Evolutionary conservation across 2,113 vertebrate species (phyloP), one percentile per base, ranked within the genome.

Genomic region (Halcyon senegalensis): DNA sequence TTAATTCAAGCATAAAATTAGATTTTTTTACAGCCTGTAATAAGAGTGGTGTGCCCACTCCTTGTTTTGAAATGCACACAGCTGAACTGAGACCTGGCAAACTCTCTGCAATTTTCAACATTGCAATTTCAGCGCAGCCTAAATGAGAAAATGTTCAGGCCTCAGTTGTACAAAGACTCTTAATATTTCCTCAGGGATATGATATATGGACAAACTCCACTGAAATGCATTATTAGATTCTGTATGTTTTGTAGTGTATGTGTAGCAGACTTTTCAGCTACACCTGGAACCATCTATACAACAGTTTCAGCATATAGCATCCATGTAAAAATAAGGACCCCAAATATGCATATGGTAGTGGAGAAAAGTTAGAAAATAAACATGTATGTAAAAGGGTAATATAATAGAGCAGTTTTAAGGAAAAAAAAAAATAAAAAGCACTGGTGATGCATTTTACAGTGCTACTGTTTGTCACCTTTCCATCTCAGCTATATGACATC

Each of bases 1-100:
- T 95, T 79, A 94, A 89, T 77, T 94, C 84, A 89, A 86, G n/a
- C 58, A 93, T 90, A 93, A 96, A 97, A 95, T 96, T 89, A 80
- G 51, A 95, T 60, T 82, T 97, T 16, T 7, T 30, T 37, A 18
- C 39, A 59, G 27, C 39, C 33, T 44, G n/a, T n/a, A 1, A 13
- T 8, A 11, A n/a, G 15, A 31, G 35, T 12, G 23, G 8, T 2
- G 1, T 11, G 35, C 11, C 43, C 11, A 3, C 8, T 46, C 37
- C 10, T 1, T 62, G 12, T 48, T 80, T 66, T 19, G 44, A 66
- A 83, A 35, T 28, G 23, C 11, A 39, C 3, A 8, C 20, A 27
- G 23, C 6, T 73, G 53, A 80, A 56, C 20, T 11, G 30, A 64
- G 19, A 60, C 5, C 9, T 41, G 14, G 39, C 11, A 51, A 83